A percentile compares a stretch with the other conserved stretches of the same genome.
These are phyloP conservation scores for Melieria crassipennis DNA, from an alignment of 2,888 invertebrate species.

Conservation along the genomic window DNA sequence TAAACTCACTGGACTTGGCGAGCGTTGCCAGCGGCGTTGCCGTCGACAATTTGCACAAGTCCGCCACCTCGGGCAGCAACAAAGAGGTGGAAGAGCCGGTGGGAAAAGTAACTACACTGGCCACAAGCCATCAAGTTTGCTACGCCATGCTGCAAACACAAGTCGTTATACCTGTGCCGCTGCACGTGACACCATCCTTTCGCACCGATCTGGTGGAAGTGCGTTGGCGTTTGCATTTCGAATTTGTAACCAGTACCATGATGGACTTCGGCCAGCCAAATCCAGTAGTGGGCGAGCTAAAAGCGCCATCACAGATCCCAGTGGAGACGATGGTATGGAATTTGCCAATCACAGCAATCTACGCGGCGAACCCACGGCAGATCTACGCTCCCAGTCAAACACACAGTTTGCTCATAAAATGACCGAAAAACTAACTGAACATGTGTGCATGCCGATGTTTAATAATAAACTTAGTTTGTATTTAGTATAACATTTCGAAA, in stretches of 20 bases:
- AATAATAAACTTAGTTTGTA: background rate
- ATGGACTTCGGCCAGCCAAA: slow-evolving; percentile 68
- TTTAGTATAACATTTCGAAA: background rate
- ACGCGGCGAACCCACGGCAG: slow-evolving; percentile 88
- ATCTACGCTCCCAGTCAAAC: slow-evolving; percentile 73
- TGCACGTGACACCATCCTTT: slow-evolving; percentile 96
- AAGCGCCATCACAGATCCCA: slow-evolving; percentile 84
- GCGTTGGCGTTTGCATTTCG: slow-evolving; percentile 95
- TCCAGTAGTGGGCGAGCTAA: slow-evolving; percentile 71
- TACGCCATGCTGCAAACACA: slow-evolving; percentile 88
- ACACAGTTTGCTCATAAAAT: slow-evolving; percentile 56
- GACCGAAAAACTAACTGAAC: slow-evolving; percentile 24
- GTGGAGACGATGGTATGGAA: slow-evolving; percentile 99
- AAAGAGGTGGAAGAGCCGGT: slow-evolving; percentile 48
- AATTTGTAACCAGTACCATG: slow-evolving; percentile 88
- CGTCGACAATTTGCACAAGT: slow-evolving; percentile 53
- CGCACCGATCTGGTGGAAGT: slow-evolving; percentile 88
- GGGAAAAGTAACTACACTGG: slow-evolving; percentile 78
- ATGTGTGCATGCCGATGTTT: background rate
- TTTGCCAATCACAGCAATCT: slow-evolving; percentile 91
- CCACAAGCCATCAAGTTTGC: slow-evolving; percentile 93
- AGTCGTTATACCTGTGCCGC: slow-evolving; percentile 90
- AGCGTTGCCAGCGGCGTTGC: slow-evolving; percentile 58
- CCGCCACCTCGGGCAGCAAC: slow-evolving; percentile 52
- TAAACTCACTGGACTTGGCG: slow-evolving; percentile 57